phyloP scores from a whole-genome alignment of 2,888 invertebrate species.

The Strigamia transsilvanica region DNA sequence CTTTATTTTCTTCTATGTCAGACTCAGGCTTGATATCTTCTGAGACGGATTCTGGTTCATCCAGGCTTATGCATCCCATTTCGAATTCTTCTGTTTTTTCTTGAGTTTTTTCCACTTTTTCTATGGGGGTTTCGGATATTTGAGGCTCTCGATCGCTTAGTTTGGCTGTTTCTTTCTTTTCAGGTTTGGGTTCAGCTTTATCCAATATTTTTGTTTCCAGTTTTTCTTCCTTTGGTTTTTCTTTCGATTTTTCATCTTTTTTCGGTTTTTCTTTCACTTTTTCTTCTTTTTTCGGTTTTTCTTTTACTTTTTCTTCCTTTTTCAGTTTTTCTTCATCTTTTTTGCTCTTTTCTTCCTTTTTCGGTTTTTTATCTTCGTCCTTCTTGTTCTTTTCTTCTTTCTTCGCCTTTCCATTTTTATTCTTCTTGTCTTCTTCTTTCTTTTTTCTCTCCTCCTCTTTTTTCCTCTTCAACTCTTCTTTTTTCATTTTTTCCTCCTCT shows the following conservation, averaged over 20 bases:
- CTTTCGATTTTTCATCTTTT: background rate
- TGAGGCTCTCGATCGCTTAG: background rate
- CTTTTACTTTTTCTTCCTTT: constrained; percentile 13
- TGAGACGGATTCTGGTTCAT: background rate
- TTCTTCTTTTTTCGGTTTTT: constrained; percentile 3
- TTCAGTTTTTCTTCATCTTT: constrained; percentile 10
- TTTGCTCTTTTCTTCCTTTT: background rate
- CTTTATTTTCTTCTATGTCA: background rate
- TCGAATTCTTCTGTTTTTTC: constrained; percentile 3
- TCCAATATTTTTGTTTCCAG: background rate
- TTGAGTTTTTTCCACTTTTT: background rate
- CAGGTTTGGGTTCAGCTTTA: background rate
- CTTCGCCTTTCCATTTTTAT: background rate
- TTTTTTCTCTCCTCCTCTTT: constrained; percentile 14
- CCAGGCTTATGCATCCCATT: background rate
- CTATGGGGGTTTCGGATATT: background rate
- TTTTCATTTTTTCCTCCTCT: constrained; percentile 17
- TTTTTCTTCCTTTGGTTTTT: background rate
- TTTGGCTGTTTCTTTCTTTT: background rate
- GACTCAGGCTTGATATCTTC: background rate
- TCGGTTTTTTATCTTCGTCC: background rate
- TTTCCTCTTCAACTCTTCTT: constrained; percentile 1
- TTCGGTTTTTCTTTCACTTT: background rate
- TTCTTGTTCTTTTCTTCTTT: background rate
- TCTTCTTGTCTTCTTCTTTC: background rate